Conservation (phyloP, 2,113 vertebrate species). For the Antechinus flavipes region DNA sequence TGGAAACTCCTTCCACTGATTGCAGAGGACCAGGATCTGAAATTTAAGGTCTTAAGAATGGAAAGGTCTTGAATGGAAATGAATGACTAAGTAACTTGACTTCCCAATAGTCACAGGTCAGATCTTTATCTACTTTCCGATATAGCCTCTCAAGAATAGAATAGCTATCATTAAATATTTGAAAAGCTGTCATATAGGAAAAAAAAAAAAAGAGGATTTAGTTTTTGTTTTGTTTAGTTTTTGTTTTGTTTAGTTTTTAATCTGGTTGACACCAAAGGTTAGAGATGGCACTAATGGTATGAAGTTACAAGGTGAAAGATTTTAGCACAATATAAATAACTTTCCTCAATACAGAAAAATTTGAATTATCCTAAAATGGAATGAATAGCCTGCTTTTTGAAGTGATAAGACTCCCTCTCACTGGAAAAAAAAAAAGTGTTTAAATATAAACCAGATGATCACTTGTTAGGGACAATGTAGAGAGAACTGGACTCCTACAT, state of each 20-base stretch:
- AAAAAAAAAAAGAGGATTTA: background rate
- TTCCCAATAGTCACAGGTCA: background rate
- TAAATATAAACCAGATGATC: background rate
- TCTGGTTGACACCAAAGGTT: background rate
- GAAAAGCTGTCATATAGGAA: background rate
- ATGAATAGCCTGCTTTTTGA: background rate
- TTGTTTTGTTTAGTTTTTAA: background rate
- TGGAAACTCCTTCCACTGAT: background rate
- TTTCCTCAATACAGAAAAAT: background rate
- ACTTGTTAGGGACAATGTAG: background rate
- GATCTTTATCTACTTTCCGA: background rate
- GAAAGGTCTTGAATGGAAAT: background rate
- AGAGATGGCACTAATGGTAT: background rate
- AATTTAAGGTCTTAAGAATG: background rate
- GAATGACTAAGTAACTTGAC: background rate
- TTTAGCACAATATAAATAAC: background rate
- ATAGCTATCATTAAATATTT: background rate
- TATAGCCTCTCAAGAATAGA: background rate
- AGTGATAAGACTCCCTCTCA: background rate
- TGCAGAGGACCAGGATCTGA: background rate
- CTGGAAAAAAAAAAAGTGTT: background rate
- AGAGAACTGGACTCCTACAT: background rate
- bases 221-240: background rate
- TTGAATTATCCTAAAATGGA: background rate
- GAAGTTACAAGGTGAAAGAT: background rate